These are phyloP conservation scores for Thamnophis sirtalis DNA, from an alignment of 2,113 vertebrate genomes.

Conservation along the genomic window DNA sequence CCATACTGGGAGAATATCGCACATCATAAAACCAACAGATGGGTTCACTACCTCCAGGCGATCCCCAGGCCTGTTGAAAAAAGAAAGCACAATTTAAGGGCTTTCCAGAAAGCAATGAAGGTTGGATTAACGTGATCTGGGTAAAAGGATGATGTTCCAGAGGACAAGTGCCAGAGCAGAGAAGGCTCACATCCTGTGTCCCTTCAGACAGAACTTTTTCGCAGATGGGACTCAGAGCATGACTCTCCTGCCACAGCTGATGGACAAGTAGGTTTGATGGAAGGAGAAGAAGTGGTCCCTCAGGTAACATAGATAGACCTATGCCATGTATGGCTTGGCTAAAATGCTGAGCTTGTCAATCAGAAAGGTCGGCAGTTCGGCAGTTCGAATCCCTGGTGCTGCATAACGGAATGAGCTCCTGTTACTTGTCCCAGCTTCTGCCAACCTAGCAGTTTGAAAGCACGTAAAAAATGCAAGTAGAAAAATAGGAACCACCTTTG, in stretches of 20 bases:
- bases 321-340: neutral
- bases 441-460: too few species aligned
- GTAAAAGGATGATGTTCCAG: neutral
- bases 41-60: neutral
- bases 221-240: neutral
- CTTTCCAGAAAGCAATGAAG: neutral
- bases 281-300: neutral
- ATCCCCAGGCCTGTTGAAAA: neutral
- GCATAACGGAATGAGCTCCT: too few species aligned
- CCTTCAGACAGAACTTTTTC: neutral
- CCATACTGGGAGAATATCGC: neutral
- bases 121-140: neutral
- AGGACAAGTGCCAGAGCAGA: neutral
- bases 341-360: too few species aligned
- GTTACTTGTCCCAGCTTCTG: too few species aligned
- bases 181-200: neutral
- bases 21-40: neutral
- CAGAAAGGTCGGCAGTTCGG: too few species aligned
- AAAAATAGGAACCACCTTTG: too few species aligned
- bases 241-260: neutral
- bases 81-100: neutral
- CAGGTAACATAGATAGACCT: neutral
- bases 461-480: too few species aligned
- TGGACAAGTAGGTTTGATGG: neutral
- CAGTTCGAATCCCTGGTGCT: too few species aligned